Evolutionary conservation across 2,888 invertebrate species (phyloP), one percentile per base, ranked within the genome.

Genomic region (Polietes domitor): DNA sequence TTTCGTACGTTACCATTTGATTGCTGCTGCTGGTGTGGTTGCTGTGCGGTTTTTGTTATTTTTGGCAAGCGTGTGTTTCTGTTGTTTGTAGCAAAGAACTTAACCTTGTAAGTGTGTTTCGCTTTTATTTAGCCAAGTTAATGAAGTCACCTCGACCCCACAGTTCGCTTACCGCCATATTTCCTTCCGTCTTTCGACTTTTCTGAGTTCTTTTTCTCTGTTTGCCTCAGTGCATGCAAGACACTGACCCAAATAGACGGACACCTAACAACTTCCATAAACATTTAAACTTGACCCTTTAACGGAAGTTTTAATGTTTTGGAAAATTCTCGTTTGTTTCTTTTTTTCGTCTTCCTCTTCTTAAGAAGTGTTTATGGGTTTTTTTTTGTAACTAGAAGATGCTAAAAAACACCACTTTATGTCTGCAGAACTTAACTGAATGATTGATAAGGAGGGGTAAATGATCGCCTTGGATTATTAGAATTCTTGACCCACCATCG

Each of bases 21-120:
- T 77, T 65, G 9, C 9, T 21, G 37, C 15, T 21, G 65, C 15
- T 70, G 17, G 15, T 37, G 43, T 24, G 26, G 10, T 28, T 28
- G 50, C 70, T 37, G 61, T 21, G 19, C 10, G 21, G 55, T 26
- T 50, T 75, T 10, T 24, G 28, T 9, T 55, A 12, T 47, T 65
- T 55, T 32, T 10, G n/a, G 50, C 43, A 47, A 15, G 15, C n/a
- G 24, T 17, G 50, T 47, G 32, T 32, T 28, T 53, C 0, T 70
- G 12, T 43, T 73, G 5, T 55, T 47, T 15, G 28, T 63, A 71
- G 32, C 28, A 19, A 32, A 83, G 24, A 80, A 75, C 77, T 77
- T 75, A 75, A 80, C 75, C 83, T 83, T 80, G 83, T 63, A 50
- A 3, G 37, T 71, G 37, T 80, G 68, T 77, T 75, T 77, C 32